Evolutionary conservation across 92 coral and sea anemone species (phyloP).

Genomic region (Zoanthus sociatus): DNA sequence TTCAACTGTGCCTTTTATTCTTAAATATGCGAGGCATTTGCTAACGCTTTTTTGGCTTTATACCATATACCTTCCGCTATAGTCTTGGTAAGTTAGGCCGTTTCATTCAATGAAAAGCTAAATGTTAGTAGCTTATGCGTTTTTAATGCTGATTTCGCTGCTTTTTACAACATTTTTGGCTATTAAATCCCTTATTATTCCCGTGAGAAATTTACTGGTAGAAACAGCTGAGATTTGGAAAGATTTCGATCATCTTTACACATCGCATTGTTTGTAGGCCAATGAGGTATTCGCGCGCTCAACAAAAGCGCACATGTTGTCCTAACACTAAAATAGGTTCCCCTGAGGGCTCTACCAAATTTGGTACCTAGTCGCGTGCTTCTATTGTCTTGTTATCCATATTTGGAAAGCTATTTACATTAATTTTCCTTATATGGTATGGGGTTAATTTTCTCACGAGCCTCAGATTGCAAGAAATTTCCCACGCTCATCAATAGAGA

Average conservation of each 20-base stretch:
- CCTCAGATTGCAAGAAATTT: conserved; percentile 94
- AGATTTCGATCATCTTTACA: conserved; percentile 67
- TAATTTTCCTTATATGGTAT: conserved; percentile 88
- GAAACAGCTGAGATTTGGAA: conserved; percentile 84
- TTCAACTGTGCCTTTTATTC: neutral
- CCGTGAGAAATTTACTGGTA: conserved; percentile 82
- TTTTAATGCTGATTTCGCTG: conserved; percentile 50
- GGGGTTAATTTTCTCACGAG: conserved; percentile 97
- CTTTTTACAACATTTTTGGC: conserved; percentile 45
- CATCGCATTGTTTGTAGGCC: conserved; percentile 72
- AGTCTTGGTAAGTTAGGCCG: conserved; percentile 23
- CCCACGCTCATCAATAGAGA: conserved; percentile 93
- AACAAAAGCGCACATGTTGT: conserved; percentile 90
- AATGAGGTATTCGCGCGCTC: conserved; percentile 64
- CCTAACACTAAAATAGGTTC: conserved; percentile 47
- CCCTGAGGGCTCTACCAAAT: conserved; percentile 68
- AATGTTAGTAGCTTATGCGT: conserved; percentile 31
- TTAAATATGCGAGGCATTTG: neutral
- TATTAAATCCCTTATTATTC: conserved; percentile 61
- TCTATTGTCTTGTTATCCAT: conserved; percentile 74
- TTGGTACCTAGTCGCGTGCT: conserved; percentile 91
- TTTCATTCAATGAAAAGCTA: conserved; percentile 24
- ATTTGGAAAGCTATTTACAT: conserved; percentile 90
- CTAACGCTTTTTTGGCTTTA: neutral
- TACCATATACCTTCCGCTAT: neutral